Base-by-base conservation (phyloP, 2,888 invertebrate species). In the Polyploca ridens region DNA sequence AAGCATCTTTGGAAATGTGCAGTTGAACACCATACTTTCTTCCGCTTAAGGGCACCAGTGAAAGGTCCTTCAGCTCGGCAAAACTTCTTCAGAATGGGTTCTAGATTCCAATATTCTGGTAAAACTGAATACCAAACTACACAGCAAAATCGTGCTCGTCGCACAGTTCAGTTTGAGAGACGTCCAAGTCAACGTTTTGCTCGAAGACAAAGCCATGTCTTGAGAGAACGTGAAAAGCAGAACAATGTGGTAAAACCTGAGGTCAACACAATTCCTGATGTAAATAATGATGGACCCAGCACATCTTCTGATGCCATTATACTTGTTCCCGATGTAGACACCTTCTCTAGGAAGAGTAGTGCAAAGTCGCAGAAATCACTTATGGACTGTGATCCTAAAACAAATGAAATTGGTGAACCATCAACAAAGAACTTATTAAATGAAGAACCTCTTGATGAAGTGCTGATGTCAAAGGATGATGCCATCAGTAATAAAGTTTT, bases 1-100 rank as follows among this genome's bases (percentile, higher is more conserved):
- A 99, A 99, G 90, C 99, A 99, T 93, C 94, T 99, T 72, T 99
- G 99, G 99, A 99, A 99, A 91, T 99, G 99, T 95, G 99, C 99
- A 35, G 98, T 99, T 0, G 99, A 99, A 90, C 99, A 99, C 94
- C 99, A 99, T 94, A 98, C 99, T 1, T 99, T 99, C 95, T 99
- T 99, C 95, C 96, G 99, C 71, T 95, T 99, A 64, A 96, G 98
- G 73, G 98, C 97, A 46, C 97, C 98, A 0, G 97, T 97, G 0
- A 98, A 98, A 88, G 97, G 97, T 1, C 97, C 98, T 4, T 97
- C 97, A 38, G 97, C 97, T 0, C 95, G 98, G 33, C 99, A 99
- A 87, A 99, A 98, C 93, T 99, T 99, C 94, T 99, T 99, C 93
- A 95, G 99, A 70, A 99, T 99, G 98, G 99, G 99, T 64, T 99